A percentile compares a stretch with the other conserved stretches of the same genome.
These are phyloP conservation scores for Euthynnus affinis DNA, from an alignment of 2,797 vertebrate genomes.

Conservation along the genomic window DNA sequence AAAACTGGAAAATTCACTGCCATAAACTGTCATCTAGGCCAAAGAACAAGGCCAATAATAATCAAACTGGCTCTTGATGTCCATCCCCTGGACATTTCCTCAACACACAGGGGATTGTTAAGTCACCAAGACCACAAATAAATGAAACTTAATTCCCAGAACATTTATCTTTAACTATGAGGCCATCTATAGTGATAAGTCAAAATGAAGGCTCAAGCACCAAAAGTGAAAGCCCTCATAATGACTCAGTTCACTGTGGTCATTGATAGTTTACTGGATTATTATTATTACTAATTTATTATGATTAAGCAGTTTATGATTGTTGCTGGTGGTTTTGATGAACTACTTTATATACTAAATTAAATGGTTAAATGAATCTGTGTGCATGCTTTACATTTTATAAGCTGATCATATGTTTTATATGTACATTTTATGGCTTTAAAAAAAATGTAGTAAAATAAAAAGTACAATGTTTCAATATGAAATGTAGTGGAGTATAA, in stretches of 20 bases:
- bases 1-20: not conserved
- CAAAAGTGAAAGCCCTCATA: not conserved
- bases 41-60: not conserved
- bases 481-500: no score
- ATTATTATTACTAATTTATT: not conserved
- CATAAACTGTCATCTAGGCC: not conserved
- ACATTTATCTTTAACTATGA: not conserved
- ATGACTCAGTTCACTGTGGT: not conserved
- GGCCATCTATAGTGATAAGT: no score
- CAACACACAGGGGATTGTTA: not conserved
- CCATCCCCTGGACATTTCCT: constrained; percentile 24
- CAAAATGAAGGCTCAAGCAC: not conserved
- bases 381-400: no score
- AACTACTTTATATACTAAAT: no score
- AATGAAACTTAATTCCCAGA: not conserved
- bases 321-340: not conserved
- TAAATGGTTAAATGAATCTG: no score
- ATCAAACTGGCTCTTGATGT: not conserved
- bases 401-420: no score
- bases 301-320: not conserved
- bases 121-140: not conserved
- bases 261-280: not conserved
- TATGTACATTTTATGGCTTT: no score
- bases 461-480: no score
- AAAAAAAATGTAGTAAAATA: no score